phyloP scores from a whole-genome alignment of 92 coral and sea anemone species.

The Parazoanthus darwini region DNA sequence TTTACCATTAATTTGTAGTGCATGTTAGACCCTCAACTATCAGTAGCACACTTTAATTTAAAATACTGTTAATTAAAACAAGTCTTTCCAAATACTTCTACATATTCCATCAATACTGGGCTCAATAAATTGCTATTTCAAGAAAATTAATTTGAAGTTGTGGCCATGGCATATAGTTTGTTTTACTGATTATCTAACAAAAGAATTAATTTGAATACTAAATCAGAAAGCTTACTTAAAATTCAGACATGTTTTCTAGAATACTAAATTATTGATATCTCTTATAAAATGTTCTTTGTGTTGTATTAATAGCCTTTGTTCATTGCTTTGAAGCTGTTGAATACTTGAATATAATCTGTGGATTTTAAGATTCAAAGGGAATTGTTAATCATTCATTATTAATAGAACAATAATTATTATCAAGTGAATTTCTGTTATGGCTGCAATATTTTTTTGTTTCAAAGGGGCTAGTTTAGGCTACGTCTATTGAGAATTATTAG shows the following conservation, averaged over 20 bases:
- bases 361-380: not conserved
- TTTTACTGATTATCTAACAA: not conserved
- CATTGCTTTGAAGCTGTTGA: constrained; percentile 9
- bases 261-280: constrained; percentile 2
- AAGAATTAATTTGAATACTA: not conserved
- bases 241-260: constrained; percentile 4
- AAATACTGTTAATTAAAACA: no score
- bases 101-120: not conserved
- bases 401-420: constrained; percentile 5
- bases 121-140: not conserved
- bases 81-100: not conserved
- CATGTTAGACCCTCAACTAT: not conserved
- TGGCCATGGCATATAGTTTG: not conserved
- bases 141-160: no score
- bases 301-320: constrained; percentile 6
- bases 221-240: not conserved
- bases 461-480: constrained; percentile 2
- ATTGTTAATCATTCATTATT: constrained; percentile 16
- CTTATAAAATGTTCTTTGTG: not conserved
- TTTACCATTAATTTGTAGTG: not conserved
- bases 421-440: constrained; percentile 15
- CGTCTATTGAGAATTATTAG: not conserved
- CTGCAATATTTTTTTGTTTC: not conserved
- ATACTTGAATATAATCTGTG: not conserved
- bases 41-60: not conserved